These are phyloP conservation scores for Montipora sp. DNA, from an alignment of 64 coral and sea anemone species.

Conservation along the genomic window DNA sequence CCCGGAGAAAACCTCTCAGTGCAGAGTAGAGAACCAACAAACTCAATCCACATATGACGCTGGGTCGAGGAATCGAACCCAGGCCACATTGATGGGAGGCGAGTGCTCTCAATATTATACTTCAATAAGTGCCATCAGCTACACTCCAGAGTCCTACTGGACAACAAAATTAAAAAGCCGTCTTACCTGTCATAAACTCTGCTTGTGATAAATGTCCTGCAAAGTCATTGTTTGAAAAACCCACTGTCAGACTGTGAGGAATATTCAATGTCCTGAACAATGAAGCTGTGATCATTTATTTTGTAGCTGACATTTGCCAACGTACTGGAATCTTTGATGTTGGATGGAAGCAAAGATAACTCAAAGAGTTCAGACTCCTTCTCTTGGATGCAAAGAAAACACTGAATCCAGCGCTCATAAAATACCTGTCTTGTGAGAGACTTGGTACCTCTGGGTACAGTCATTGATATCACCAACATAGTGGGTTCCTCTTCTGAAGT, in stretches of 20 bases:
- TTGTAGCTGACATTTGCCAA: conserved; percentile 55
- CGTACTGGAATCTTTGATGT: conserved; percentile 27
- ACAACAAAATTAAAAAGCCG: not conserved
- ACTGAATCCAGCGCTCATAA: conserved; percentile 76
- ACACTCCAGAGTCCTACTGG: not conserved
- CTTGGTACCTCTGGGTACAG: conserved; percentile 32
- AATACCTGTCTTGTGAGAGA: conserved; percentile 52
- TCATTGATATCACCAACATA: conserved; percentile 51
- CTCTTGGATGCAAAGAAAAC: conserved; percentile 43
- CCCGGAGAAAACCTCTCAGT: no score
- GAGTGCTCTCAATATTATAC: no score
- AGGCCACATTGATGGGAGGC: no score
- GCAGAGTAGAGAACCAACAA: no score
- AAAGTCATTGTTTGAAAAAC: not conserved
- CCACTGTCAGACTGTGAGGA: not conserved
- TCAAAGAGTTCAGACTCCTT: conserved; percentile 24
- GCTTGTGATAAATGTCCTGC: not conserved
- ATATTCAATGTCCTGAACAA: conserved; percentile 27
- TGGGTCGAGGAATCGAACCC: no score
- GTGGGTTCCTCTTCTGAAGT: not conserved
- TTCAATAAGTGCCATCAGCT: not conserved
- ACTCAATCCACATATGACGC: no score
- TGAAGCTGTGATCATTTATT: conserved; percentile 19
- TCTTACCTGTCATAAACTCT: not conserved
- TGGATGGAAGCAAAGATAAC: conserved; percentile 42